phyloP scores from a whole-genome alignment of 2,113 vertebrate genomes.

The Peromyscus leucopus region DNA sequence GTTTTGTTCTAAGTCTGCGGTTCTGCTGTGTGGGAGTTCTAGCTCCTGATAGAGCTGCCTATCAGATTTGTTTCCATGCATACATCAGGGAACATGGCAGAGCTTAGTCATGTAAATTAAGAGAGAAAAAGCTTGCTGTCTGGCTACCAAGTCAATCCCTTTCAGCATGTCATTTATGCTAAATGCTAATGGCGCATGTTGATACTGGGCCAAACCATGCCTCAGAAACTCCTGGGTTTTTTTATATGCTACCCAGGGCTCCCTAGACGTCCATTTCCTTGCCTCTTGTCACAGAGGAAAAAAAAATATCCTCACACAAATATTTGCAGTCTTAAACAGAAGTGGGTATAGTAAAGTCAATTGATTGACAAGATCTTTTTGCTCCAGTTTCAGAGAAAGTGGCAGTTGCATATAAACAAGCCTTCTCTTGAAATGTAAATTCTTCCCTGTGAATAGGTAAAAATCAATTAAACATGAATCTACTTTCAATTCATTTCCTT shows the following conservation, averaged over 20 bases:
- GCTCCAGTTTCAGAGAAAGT: conserved; percentile 73
- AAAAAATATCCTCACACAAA: conserved; percentile 60
- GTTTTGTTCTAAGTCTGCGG: conserved; percentile 70
- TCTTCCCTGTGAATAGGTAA: conserved; percentile 85
- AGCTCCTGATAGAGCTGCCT: conserved; percentile 69
- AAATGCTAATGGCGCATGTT: conserved; percentile 68
- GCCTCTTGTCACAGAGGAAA: neutral
- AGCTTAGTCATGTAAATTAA: conserved; percentile 70
- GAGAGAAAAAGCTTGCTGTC: conserved; percentile 68
- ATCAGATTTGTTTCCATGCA: conserved; percentile 65
- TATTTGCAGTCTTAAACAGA: conserved; percentile 72
- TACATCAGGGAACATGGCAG: conserved; percentile 76
- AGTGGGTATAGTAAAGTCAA: too few species aligned
- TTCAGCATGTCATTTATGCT: neutral
- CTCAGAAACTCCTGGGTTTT: neutral
- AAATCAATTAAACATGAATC: conserved; percentile 84
- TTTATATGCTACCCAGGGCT: neutral
- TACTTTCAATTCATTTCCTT: conserved; percentile 83
- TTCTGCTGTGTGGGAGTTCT: conserved; percentile 64
- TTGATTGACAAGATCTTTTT: conserved; percentile 76
- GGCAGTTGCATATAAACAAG: conserved; percentile 84
- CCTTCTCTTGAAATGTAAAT: conserved; percentile 85
- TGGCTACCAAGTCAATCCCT: neutral
- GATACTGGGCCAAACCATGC: neutral
- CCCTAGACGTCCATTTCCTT: neutral